phyloP scores from a whole-genome alignment of 2,797 vertebrate genomes.

The Emydoidea blandingii region DNA sequence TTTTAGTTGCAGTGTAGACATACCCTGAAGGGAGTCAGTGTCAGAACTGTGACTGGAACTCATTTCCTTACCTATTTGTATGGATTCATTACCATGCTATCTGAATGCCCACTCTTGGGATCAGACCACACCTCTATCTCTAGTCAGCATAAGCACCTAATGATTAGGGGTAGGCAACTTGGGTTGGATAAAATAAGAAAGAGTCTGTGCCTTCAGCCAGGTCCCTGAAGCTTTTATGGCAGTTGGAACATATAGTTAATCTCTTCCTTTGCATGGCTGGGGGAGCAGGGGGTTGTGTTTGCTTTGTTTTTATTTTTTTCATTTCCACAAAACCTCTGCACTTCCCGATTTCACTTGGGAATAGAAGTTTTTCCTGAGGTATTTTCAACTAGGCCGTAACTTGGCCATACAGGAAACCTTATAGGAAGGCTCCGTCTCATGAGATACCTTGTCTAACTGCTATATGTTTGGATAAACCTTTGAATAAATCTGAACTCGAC shows the following conservation, averaged over 20 bases:
- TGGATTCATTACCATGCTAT: not conserved
- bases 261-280: not conserved
- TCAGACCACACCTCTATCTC: not conserved
- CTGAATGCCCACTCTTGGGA: not conserved
- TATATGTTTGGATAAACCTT: not conserved
- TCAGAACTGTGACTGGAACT: not conserved
- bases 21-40: not conserved
- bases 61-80: not conserved
- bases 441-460: not conserved
- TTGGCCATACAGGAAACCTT: not conserved
- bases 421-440: not conserved
- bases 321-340: not conserved
- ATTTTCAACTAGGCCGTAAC: not conserved
- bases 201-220: not conserved
- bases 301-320: not conserved
- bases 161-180: not conserved
- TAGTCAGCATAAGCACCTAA: not conserved
- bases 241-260: not conserved
- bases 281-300: accelerated
- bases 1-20: not conserved
- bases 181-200: not conserved
- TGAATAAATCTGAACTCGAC: not conserved
- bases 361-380: not conserved
- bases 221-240: not conserved
- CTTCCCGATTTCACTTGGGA: not conserved